Evolutionary conservation across 2,797 vertebrate species (phyloP).

Genomic region (Protosalanx chinensis): DNA sequence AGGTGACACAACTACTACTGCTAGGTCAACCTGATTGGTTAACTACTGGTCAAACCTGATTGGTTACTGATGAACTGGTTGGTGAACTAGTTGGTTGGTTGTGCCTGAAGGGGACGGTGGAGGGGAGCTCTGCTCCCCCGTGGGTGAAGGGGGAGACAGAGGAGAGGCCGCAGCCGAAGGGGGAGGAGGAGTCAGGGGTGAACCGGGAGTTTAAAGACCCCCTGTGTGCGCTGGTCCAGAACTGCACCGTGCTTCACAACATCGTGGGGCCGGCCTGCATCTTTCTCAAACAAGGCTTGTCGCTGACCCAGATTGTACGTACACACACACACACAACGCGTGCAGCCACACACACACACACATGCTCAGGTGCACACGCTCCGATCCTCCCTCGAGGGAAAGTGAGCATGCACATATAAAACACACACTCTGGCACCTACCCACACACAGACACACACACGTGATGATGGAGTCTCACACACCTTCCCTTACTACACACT

Average conservation of each 20-base stretch:
- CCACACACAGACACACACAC: neutral
- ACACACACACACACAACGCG: constrained; percentile 12
- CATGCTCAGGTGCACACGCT: neutral
- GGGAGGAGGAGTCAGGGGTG: constrained; percentile 23
- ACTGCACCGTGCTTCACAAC: constrained; percentile 69
- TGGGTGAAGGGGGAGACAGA: constrained; percentile 31
- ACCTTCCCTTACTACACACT: neutral
- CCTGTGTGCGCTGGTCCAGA: constrained; percentile 64
- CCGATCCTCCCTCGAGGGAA: neutral
- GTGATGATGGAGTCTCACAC: neutral
- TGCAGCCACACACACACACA: neutral
- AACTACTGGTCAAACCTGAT: neutral
- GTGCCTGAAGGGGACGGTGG: constrained; percentile 56
- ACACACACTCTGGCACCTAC: neutral
- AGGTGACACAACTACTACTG: neutral
- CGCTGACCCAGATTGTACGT: constrained; percentile 74
- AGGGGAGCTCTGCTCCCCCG: constrained; percentile 24
- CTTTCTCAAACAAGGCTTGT: constrained; percentile 87
- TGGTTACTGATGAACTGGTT: neutral
- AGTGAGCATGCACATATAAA: neutral
- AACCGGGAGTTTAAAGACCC: constrained; percentile 50
- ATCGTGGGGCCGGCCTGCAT: constrained; percentile 80
- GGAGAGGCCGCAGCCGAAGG: constrained; percentile 4
- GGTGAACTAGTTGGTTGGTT: constrained; percentile 33
- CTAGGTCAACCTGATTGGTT: neutral